Evolutionary conservation across 2,113 vertebrate species (phyloP), one percentile per base, ranked within the genome.

Genomic region (Bagarius yarrelli): DNA sequence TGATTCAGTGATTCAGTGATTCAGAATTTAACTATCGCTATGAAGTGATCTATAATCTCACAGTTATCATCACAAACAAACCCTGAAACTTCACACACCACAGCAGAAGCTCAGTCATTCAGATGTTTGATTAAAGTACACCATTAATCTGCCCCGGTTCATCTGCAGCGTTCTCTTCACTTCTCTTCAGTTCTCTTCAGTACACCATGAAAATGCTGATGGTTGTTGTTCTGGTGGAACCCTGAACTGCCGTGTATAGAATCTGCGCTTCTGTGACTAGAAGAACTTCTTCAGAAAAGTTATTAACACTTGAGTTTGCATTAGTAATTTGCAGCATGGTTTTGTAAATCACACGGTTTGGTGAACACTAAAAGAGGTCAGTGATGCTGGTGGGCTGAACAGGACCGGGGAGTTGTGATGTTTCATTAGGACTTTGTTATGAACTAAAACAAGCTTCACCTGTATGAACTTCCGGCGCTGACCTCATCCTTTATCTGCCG

Each of bases 401-500:
- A 36, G 30, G 32, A 1, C 63, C 11, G 18, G 36, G 63, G 21
- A 4, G 19, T 0, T 67, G 19, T 53, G 9, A 21, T 47, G 8
- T 32, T 32, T 30, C 5, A 71, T 30, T 30, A 6, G 8, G 9
- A 19, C 47, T 72, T 15, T 25, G 27, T 30, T 2, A 72, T 53
- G 4, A 0, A 32, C 18, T 32, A 25, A 19, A 71, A 56, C 32
- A 55, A 0, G 5, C 84, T 90, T 94, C 89, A 98, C 97, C 93
- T 97, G 92, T 98, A 98, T 0, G 93, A 94, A 82, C 94, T 96
- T 3, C 93, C 92, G 0, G 86, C 89, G 0, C 92, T 85, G 67
- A 94, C 94, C 87, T 97, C 96, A 87, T 96, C 90, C 74, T 93
- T 95, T 88, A 98, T 97, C 91, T 98, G 96, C 81, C 94, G 88